Percentiles rank a stretch among this genome's conserved stretches.
Evolutionary conservation across 2,113 vertebrate genomes (phyloP).

Genomic region (Willisornis vidua): DNA sequence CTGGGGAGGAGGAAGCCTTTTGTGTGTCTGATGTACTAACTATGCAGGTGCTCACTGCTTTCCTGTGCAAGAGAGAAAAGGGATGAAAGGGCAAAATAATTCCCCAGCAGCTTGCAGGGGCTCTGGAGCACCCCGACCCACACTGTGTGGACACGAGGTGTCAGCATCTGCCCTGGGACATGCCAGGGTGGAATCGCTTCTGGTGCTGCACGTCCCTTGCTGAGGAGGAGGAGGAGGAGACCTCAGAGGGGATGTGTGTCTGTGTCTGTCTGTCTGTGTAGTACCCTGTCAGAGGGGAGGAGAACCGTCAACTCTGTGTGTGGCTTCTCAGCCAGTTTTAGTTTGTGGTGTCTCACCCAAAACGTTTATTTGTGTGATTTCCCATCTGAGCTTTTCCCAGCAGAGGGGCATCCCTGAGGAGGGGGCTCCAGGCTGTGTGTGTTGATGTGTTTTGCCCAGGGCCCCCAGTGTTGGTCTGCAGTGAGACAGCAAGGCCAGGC

Average conservation of each 20-base stretch:
- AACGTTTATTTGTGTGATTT: not conserved
- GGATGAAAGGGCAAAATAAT: not conserved
- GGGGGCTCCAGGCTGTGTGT: not conserved
- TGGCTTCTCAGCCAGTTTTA: not conserved
- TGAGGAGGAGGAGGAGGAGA: not conserved
- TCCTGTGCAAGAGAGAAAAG: not conserved
- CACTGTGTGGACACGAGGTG: constrained; percentile 68
- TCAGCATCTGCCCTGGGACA: not conserved
- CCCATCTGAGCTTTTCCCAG: not conserved
- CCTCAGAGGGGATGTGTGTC: not conserved
- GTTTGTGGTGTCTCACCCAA: not conserved
- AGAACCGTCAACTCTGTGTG: not conserved
- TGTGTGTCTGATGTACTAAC: not conserved
- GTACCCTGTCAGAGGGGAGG: not conserved
- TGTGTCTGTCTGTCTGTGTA: constrained; percentile 47
- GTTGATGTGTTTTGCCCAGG: not conserved
- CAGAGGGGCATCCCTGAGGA: not conserved
- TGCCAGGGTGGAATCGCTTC: constrained; percentile 18
- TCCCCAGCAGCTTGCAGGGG: constrained; percentile 3
- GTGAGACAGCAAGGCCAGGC: not conserved
- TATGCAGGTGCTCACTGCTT: constrained; percentile 50
- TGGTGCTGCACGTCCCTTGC: constrained; percentile 56
- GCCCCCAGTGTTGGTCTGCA: not conserved
- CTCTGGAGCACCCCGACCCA: constrained; percentile 8
- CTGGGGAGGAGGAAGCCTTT: not conserved